Evolutionary conservation across 2,888 invertebrate genomes (phyloP).

Genomic region (Cantharis flavilabris): DNA sequence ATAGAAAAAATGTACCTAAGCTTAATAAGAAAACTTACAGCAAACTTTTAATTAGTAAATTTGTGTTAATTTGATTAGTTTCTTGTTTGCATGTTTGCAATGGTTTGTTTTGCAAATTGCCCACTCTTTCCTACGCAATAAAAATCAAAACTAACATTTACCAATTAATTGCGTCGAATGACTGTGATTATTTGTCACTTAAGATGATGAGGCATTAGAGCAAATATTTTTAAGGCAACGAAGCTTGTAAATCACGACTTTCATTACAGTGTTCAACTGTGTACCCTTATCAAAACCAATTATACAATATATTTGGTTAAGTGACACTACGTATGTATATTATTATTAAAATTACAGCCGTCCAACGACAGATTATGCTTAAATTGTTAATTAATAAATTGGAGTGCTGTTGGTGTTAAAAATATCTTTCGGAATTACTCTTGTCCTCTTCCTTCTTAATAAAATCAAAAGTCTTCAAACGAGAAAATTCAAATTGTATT

Average conservation of each 20-base stretch:
- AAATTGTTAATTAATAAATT: constrained; percentile 56
- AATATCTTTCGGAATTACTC: constrained; percentile 22
- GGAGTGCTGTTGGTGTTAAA: constrained; percentile 35
- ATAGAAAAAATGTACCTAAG: neutral
- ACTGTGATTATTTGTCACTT: constrained; percentile 57
- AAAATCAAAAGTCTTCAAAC: constrained; percentile 3
- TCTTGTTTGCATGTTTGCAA: neutral
- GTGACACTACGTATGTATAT: constrained; percentile 52
- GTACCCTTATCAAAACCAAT: constrained; percentile 57
- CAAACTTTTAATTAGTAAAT: constrained; percentile 13
- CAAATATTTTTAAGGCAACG: constrained; percentile 32
- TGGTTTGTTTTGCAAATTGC: constrained; percentile 25
- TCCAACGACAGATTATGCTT: constrained; percentile 51
- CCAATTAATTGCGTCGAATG: constrained; percentile 55
- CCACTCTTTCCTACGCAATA: constrained; percentile 38
- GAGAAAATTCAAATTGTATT: constrained; percentile 9
- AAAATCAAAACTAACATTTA: constrained; percentile 54
- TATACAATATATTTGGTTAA: constrained; percentile 56
- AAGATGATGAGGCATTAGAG: constrained; percentile 51
- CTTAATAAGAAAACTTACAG: neutral
- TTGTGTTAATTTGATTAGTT: constrained; percentile 13
- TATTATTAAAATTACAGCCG: constrained; percentile 55
- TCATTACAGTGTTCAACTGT: constrained; percentile 38
- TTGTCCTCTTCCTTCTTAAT: constrained; percentile 10
- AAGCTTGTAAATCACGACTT: constrained; percentile 24